phyloP scores from a whole-genome alignment of 2,797 vertebrate genomes.

The Cheirogaleus major region DNA sequence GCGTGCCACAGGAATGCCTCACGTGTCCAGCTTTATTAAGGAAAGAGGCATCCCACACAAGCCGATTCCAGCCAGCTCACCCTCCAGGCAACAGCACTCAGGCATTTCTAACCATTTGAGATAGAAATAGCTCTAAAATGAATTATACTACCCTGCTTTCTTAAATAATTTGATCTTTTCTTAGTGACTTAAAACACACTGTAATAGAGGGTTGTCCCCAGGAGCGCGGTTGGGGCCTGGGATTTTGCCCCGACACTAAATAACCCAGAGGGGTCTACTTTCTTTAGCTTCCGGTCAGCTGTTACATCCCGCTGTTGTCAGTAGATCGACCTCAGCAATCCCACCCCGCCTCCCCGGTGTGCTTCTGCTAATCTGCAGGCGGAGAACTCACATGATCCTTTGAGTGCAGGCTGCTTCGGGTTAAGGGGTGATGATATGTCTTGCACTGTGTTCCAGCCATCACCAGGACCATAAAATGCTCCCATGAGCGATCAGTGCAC shows the following conservation, averaged over 20 bases:
- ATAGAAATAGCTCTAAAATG: background rate
- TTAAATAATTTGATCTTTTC: background rate
- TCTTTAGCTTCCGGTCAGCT: background rate
- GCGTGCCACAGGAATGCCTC: rapidly evolving
- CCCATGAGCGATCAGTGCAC: slow-evolving; percentile 95
- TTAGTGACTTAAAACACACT: background rate
- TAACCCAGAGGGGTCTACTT: background rate
- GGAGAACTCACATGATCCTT: background rate
- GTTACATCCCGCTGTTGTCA: rapidly evolving
- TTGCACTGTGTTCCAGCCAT: slow-evolving; percentile 82
- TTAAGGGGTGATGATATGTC: rapidly evolving
- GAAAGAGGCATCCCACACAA: background rate
- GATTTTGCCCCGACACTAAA: too few relatives aligned
- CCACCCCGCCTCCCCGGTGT: rapidly evolving
- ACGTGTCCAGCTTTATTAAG: background rate
- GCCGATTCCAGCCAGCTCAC: background rate
- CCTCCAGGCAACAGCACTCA: background rate
- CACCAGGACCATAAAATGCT: slow-evolving; percentile 93
- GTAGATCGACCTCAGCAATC: rapidly evolving
- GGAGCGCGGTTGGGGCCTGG: rapidly evolving
- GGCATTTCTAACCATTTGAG: background rate
- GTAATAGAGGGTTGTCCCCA: rapidly evolving
- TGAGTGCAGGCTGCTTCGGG: background rate
- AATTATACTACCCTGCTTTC: background rate
- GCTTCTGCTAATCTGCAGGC: background rate